Evolutionary conservation across 2,888 invertebrate species (phyloP).

Genomic region (Drosophila maculinotata): DNA sequence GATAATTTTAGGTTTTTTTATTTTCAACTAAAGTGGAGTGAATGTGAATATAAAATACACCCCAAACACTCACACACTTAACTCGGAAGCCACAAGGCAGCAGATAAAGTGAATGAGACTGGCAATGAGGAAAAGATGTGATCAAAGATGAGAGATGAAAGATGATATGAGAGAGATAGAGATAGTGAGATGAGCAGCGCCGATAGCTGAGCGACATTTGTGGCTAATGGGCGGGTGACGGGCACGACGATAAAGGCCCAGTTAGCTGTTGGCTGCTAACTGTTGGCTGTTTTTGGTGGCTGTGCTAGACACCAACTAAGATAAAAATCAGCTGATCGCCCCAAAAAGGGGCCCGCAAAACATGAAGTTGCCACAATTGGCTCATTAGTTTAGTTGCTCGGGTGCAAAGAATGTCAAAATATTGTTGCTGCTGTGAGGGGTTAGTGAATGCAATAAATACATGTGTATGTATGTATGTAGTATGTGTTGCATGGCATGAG

Average conservation of each 20-base stretch:
- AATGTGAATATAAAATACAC: too few relatives aligned
- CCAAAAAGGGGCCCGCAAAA: slow-evolving; percentile 17
- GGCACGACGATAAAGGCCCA: slow-evolving; percentile 41
- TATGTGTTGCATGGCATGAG: too few relatives aligned
- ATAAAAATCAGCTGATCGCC: slow-evolving; percentile 45
- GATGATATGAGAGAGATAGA: background rate
- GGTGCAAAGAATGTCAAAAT: slow-evolving; percentile 52
- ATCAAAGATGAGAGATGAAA: background rate
- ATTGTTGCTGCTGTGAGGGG: slow-evolving; percentile 34
- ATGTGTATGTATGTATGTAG: too few relatives aligned
- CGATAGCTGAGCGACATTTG: slow-evolving; percentile 45
- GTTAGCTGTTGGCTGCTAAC: slow-evolving; percentile 26
- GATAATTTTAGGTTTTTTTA: too few relatives aligned
- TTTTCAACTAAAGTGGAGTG: too few relatives aligned
- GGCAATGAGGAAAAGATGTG: background rate
- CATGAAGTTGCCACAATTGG: slow-evolving; percentile 28
- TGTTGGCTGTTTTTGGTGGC: too few relatives aligned
- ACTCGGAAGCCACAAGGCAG: slow-evolving; percentile 1
- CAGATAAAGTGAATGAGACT: background rate
- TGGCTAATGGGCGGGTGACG: slow-evolving; percentile 45
- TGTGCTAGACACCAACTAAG: slow-evolving; percentile 19
- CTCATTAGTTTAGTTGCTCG: slow-evolving; percentile 44
- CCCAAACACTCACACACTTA: background rate
- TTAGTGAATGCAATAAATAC: slow-evolving; percentile 1
- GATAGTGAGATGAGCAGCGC: slow-evolving; percentile 13